Evolutionary conservation across 30 jellyfish, hydroid and myxozoan species (phyloP).

Genomic region (Aurelia sp.): DNA sequence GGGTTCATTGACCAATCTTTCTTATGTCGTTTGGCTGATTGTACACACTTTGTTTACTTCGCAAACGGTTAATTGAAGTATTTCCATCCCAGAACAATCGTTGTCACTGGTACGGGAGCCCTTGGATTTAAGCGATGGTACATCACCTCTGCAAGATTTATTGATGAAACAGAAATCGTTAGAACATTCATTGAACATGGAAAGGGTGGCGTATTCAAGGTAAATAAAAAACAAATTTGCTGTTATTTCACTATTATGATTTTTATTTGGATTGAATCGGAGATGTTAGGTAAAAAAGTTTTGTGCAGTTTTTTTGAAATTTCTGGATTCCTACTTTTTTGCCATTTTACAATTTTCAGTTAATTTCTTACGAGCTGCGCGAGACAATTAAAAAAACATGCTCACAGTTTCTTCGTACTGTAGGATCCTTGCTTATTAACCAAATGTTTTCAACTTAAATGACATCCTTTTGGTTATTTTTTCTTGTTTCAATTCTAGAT

Average conservation of each 20-base stretch:
- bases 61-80: background rate
- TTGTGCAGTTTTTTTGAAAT: background rate
- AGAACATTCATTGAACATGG: slow-evolving; percentile 29
- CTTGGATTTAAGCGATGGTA: background rate
- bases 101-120: background rate
- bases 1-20: too few relatives aligned
- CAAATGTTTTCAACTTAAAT: too few relatives aligned
- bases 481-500: background rate
- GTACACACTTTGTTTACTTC: too few relatives aligned
- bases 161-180: slow-evolving; percentile 19
- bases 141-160: slow-evolving; percentile 8
- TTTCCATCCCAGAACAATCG: slow-evolving; percentile 11
- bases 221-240: background rate
- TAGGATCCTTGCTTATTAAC: too few relatives aligned
- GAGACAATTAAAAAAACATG: too few relatives aligned
- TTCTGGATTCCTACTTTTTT: background rate
- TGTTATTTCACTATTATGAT: too few relatives aligned
- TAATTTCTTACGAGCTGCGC: too few relatives aligned
- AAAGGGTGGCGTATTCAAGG: slow-evolving; percentile 46
- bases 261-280: too few relatives aligned
- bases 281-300: background rate
- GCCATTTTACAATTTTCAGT: background rate
- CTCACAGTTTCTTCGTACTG: too few relatives aligned
- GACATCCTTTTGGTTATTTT: too few relatives aligned
- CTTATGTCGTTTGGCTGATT: too few relatives aligned